Conservation (phyloP, 2,888 invertebrate species). For the Hyalella azteca region DNA sequence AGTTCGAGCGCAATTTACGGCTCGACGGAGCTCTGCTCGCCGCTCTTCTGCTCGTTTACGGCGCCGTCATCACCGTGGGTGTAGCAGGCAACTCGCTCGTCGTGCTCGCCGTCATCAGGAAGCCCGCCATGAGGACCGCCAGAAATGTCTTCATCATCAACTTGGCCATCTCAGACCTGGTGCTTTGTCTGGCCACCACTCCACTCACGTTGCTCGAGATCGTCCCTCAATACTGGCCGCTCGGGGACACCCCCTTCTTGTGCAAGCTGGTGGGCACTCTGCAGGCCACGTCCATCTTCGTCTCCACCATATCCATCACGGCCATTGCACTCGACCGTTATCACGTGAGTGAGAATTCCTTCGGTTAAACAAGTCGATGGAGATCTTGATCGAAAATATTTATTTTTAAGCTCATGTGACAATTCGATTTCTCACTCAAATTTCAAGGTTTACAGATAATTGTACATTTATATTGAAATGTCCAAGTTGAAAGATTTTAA, state of each 20-base stretch:
- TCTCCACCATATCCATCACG: conserved; percentile 91
- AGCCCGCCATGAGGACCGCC: conserved; percentile 89
- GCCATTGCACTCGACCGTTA: conserved; percentile 87
- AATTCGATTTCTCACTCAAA: too few species aligned
- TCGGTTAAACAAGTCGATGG: too few species aligned
- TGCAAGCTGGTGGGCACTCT: conserved; percentile 87
- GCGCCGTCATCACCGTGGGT: conserved; percentile 78
- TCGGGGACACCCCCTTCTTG: conserved; percentile 75
- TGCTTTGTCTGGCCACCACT: conserved; percentile 87
- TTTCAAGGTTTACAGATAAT: too few species aligned
- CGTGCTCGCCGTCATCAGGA: conserved; percentile 77
- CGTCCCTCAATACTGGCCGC: conserved; percentile 82
- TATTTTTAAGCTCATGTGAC: too few species aligned
- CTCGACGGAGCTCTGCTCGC: conserved; percentile 33
- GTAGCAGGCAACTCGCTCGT: conserved; percentile 85
- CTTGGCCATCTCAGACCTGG: conserved; percentile 79
- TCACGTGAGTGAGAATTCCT: too few species aligned
- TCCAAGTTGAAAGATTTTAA: too few species aligned
- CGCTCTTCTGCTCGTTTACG: conserved; percentile 70
- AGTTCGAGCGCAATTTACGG: conserved; percentile 51
- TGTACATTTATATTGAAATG: too few species aligned
- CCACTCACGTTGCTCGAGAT: conserved; percentile 88
- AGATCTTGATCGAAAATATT: too few species aligned
- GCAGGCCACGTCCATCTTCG: conserved; percentile 89
- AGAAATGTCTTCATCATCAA: conserved; percentile 91